Percentiles rank a stretch among this genome's conserved stretches.
These are phyloP conservation scores for Amphipyra berbera DNA, from an alignment of 2,888 invertebrate species.

Conservation along the genomic window DNA sequence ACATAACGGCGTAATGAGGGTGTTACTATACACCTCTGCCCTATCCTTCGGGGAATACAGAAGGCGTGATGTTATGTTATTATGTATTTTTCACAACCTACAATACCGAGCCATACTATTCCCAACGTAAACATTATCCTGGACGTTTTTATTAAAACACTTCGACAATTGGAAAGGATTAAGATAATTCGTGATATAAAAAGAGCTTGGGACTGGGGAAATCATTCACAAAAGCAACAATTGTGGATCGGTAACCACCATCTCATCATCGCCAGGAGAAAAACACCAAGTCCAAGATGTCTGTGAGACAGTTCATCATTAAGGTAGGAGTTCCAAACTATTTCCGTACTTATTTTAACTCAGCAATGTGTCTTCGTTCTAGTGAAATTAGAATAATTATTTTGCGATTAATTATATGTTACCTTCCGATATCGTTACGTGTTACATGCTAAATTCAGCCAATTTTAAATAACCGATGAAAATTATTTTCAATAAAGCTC, in stretches of 20 bases:
- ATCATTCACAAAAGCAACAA: conserved; percentile 63
- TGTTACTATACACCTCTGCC: too few species aligned
- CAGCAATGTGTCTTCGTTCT: too few species aligned
- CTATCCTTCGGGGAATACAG: too few species aligned
- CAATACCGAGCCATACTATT: conserved; percentile 62
- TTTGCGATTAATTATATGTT: too few species aligned
- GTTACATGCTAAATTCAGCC: too few species aligned
- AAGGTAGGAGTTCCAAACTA: conserved; percentile 48
- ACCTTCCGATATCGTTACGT: too few species aligned
- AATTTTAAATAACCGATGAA: too few species aligned
- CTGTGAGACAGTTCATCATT: conserved; percentile 51
- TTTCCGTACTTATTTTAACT: neutral
- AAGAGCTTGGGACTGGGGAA: conserved; percentile 60
- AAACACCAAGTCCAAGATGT: conserved; percentile 40
- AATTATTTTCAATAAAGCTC: too few species aligned
- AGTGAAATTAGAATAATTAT: too few species aligned
- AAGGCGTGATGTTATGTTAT: too few species aligned
- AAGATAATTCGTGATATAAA: conserved; percentile 78
- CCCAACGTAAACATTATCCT: conserved; percentile 61
- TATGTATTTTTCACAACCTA: too few species aligned
- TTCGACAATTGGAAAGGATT: conserved; percentile 70
- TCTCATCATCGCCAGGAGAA: neutral
- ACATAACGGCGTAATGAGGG: too few species aligned
- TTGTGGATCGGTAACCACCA: conserved; percentile 30
- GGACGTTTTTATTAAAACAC: conserved; percentile 75